phyloP scores from a whole-genome alignment of 2,797 vertebrate species.

The Pangasius larnaudii region DNA sequence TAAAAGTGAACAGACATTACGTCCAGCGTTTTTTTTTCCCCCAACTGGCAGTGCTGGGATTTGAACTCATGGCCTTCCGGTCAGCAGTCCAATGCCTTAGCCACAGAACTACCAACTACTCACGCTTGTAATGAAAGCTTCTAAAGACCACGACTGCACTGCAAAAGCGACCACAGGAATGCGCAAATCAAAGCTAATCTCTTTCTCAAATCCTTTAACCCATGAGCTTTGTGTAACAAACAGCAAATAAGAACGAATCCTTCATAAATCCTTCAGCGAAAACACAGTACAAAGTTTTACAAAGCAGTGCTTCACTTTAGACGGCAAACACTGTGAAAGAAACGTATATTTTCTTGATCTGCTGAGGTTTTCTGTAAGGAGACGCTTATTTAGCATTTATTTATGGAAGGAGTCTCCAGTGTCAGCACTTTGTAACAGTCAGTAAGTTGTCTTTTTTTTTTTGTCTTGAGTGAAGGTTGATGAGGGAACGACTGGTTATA shows the following conservation, averaged over 20 bases:
- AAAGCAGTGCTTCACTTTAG: neutral
- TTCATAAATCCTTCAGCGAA: neutral
- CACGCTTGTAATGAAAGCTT: neutral
- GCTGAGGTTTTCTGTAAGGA: neutral
- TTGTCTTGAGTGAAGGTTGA: neutral
- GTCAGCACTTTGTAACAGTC: neutral
- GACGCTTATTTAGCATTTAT: neutral
- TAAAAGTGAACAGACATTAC: no score
- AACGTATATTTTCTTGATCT: neutral
- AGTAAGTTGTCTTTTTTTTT: no score
- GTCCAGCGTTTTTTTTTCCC: no score
- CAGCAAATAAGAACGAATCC: neutral
- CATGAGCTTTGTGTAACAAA: neutral
- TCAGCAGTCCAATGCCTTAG: no score
- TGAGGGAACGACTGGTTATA: neutral
- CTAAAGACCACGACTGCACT: neutral
- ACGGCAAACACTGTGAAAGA: neutral
- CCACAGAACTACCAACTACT: no score
- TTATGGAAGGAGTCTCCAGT: neutral
- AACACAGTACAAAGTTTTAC: neutral
- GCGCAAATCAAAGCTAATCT: no score
- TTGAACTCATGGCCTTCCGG: no score
- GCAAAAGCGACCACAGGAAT: neutral
- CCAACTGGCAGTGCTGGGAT: no score
- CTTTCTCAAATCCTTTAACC: neutral